Evolutionary conservation across 1,140 invertebrate genomes (phyloP), one percentile per base, ranked within the genome.

Genomic region (Lasaia peninsularis): DNA sequence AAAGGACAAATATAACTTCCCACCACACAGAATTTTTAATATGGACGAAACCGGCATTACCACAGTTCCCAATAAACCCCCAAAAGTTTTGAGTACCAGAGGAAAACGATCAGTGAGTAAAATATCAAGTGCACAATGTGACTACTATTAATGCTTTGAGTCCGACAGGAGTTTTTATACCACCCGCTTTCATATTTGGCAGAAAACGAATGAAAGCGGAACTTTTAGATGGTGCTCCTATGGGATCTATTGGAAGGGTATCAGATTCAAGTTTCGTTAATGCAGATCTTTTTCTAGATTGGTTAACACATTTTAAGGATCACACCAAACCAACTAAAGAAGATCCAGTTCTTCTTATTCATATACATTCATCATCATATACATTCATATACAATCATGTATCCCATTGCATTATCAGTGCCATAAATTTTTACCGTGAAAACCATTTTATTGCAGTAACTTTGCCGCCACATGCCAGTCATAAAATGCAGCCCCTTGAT

Each of bases 11-110:
- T 62, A 65, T 7, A 69, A 69, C 1, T 65, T 71, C 40, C 20
- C 44, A 8, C 63, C 63, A 14, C 9, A 31, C 1, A 2, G 2
- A 0, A 67, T 70, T 4, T 86, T 67, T 60, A 88, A 88, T 58
- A 66, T 78, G 21, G 83, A 89, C 56, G 77, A 86, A 63, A 76
- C 73, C 2, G 73, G 74, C 7, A 62, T 85, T 2, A 63, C 63
- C 3, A 78, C 77, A 7, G 74, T 83, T 0, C 68, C 68, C 4
- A 81, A 67, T 14, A 78, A 73, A 62, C 31, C 44, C 31, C 64
- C 66, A 9, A 80, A 81, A 68, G 24, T 56, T 18, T 10, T 44
- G 16, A 10, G 7, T 18, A 44, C 7, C 4, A 44, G 18, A 18
- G 40, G 40, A 2, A 44, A 44, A 44, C 40, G 16, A 4, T 28